Percentiles rank a stretch among this genome's conserved stretches.
Conservation (phyloP, 2,888 invertebrate genomes). For the Nesidiocoris tenuis region DNA sequence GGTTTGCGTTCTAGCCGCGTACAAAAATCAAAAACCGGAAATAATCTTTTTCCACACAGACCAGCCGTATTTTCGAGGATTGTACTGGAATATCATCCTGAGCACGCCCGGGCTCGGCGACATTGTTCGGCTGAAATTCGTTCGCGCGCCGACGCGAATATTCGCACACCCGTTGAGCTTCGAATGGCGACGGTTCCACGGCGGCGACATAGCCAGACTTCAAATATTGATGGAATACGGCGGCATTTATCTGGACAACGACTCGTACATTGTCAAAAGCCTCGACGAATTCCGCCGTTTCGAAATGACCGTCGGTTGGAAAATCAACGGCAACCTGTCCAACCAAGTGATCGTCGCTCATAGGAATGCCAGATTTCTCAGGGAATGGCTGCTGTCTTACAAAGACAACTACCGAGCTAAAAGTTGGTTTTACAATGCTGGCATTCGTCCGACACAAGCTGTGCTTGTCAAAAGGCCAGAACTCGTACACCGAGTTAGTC, state of each 20-base stretch:
- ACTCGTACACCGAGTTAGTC: slow-evolving; percentile 54
- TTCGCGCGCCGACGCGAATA: slow-evolving; percentile 37
- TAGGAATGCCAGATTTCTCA: slow-evolving; percentile 52
- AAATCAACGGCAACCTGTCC: slow-evolving; percentile 46
- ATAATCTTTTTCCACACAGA: slow-evolving; percentile 53
- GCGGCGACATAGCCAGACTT: slow-evolving; percentile 47
- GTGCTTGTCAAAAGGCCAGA: slow-evolving; percentile 53
- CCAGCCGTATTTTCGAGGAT: slow-evolving; percentile 47
- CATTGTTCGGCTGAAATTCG: slow-evolving; percentile 18
- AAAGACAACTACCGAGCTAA: slow-evolving; percentile 50
- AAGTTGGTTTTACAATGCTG: slow-evolving; percentile 56
- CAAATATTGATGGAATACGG: slow-evolving; percentile 52
- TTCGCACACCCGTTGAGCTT: slow-evolving; percentile 40
- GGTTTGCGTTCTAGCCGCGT: slow-evolving; percentile 50
- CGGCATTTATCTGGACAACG: slow-evolving; percentile 54
- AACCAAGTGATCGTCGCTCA: slow-evolving; percentile 52
- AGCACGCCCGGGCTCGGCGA: slow-evolving; percentile 46
- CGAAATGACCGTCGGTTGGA: slow-evolving; percentile 53
- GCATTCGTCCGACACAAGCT: slow-evolving; percentile 54
- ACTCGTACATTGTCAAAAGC: slow-evolving; percentile 52
- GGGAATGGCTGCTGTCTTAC: slow-evolving; percentile 52
- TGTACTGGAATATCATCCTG: slow-evolving; percentile 50
- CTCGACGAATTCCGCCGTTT: slow-evolving; percentile 52
- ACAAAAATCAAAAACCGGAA: slow-evolving; percentile 52
- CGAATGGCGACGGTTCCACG: slow-evolving; percentile 39